These are phyloP conservation scores for Pemphigus obesinymphae DNA, from an alignment of 1,140 invertebrate species.

Conservation along the genomic window DNA sequence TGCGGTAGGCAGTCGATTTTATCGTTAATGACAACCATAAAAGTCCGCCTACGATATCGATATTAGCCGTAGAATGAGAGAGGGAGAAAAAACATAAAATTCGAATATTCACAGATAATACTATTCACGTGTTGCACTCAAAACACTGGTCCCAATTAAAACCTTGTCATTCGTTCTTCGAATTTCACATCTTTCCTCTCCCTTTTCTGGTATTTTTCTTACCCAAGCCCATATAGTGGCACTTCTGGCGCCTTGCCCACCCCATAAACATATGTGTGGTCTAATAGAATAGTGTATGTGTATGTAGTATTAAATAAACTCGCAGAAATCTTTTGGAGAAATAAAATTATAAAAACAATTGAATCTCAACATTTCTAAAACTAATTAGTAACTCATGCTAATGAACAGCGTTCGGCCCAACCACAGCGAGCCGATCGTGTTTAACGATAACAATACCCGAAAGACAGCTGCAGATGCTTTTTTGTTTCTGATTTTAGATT, in stretches of 20 bases:
- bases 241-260: slow-evolving; percentile 22
- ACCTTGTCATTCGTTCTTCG: slow-evolving; percentile 26
- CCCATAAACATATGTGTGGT: slow-evolving; percentile 22
- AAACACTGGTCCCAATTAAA: slow-evolving; percentile 35
- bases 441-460: not conserved
- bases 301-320: not conserved
- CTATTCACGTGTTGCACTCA: slow-evolving; percentile 22
- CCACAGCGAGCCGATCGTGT: too few species aligned
- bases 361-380: not conserved
- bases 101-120: slow-evolving; percentile 26
- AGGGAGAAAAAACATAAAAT: not conserved
- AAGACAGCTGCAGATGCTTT: not conserved
- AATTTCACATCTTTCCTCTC: slow-evolving; percentile 3
- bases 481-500: not conserved
- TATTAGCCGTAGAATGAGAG: not conserved
- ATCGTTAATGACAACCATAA: slow-evolving; percentile 37
- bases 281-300: not conserved
- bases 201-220: not conserved
- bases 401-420: not conserved
- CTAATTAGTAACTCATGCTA: not conserved
- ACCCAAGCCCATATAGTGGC: not conserved
- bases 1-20: slow-evolving; percentile 34
- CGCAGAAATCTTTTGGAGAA: not conserved
- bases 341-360: not conserved
- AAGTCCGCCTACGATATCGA: slow-evolving; percentile 29